Conservation (phyloP, 2,113 vertebrate genomes). For the Dascyllus trimaculatus region DNA sequence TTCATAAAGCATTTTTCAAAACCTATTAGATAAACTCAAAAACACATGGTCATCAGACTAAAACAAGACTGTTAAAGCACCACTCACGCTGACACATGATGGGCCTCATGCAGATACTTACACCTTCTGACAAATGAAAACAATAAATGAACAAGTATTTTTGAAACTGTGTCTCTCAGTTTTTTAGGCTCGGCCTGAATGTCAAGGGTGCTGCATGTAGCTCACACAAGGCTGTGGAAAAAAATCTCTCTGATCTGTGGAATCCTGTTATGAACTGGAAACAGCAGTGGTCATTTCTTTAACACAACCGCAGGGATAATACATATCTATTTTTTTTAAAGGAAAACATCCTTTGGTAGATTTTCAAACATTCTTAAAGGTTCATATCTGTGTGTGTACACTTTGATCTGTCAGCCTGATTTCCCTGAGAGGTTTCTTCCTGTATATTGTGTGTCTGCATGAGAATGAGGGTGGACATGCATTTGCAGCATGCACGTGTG, state of each 20-base stretch:
- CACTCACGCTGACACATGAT: conserved; percentile 4
- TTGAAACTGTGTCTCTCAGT: conserved; percentile 10
- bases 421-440: conserved; percentile 52
- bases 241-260: conserved; percentile 35
- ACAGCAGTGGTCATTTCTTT: conserved; percentile 65
- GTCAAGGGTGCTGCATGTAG: conserved; percentile 17
- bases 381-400: conserved; percentile 49
- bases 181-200: conserved; percentile 30
- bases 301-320: conserved; percentile 57
- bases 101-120: conserved; percentile 39
- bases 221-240: not conserved
- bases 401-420: conserved; percentile 71
- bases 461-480: conserved; percentile 31
- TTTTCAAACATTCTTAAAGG: conserved; percentile 67
- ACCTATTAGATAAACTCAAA: conserved; percentile 54
- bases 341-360: conserved; percentile 63
- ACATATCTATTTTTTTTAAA: conserved; percentile 44
- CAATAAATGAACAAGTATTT: conserved; percentile 40
- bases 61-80: conserved; percentile 28
- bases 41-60: conserved; percentile 54
- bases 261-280: conserved; percentile 56
- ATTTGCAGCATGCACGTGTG: conserved; percentile 25
- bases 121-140: conserved; percentile 36
- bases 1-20: conserved; percentile 49
- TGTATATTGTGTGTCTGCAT: conserved; percentile 45